phyloP scores from a whole-genome alignment of 2,797 vertebrate genomes.

The Anisognathus igniventris region DNA sequence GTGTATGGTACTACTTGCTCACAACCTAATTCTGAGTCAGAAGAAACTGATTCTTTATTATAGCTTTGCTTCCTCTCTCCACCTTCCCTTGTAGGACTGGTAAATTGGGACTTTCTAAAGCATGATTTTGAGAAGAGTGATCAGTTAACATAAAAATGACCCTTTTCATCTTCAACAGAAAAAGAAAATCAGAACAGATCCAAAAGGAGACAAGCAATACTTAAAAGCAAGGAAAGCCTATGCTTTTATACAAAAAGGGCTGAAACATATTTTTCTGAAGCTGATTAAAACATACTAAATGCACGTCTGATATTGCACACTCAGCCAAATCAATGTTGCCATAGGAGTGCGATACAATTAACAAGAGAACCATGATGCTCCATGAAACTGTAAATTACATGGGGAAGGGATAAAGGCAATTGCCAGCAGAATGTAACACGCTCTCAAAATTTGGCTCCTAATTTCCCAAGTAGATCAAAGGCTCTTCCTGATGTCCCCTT shows the following conservation, averaged over 20 bases:
- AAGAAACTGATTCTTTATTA: neutral
- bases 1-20: neutral
- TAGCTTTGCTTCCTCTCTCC: neutral
- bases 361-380: neutral
- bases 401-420: neutral
- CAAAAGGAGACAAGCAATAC: neutral
- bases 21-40: neutral
- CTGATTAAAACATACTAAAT: neutral
- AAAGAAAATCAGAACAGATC: neutral
- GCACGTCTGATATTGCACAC: neutral
- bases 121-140: neutral
- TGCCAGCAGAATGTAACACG: neutral
- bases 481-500: fast-evolving
- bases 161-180: neutral
- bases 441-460: neutral
- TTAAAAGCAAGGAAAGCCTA: neutral
- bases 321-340: neutral
- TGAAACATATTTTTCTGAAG: neutral
- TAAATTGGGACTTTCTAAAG: neutral
- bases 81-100: neutral
- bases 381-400: fast-evolving
- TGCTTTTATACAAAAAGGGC: neutral
- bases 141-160: neutral
- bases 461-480: neutral
- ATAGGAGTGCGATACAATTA: neutral